phyloP scores from a whole-genome alignment of 1,140 invertebrate species.

The Varroa destructor region DNA sequence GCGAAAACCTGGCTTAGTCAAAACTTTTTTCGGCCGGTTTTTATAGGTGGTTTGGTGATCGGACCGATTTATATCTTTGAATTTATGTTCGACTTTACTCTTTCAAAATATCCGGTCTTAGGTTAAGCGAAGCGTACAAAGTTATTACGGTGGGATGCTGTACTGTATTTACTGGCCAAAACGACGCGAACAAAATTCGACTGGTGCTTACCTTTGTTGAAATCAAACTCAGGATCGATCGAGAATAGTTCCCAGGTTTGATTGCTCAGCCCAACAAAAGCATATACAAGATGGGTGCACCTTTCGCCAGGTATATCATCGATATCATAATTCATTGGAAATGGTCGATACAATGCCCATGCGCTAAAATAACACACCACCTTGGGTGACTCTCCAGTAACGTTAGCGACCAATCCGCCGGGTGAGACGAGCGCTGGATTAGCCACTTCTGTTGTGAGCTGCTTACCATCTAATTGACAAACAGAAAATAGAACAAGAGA shows the following conservation, averaged over 20 bases:
- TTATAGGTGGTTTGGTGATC: too few species aligned
- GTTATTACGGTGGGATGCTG: neutral
- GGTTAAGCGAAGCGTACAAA: neutral
- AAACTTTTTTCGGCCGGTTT: too few species aligned
- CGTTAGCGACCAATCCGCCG: neutral
- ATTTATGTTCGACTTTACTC: too few species aligned
- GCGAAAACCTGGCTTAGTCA: too few species aligned
- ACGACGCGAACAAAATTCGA: neutral
- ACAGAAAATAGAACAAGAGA: too few species aligned
- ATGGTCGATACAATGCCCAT: conserved; percentile 75
- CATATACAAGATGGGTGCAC: conserved; percentile 75
- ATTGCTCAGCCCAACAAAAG: conserved; percentile 72
- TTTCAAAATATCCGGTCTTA: too few species aligned
- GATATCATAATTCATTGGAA: conserved; percentile 60
- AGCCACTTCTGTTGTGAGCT: neutral
- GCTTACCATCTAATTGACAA: conserved; percentile 1
- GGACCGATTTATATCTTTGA: too few species aligned
- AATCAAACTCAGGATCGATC: conserved; percentile 54
- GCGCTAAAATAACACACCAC: conserved; percentile 36
- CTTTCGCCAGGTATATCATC: conserved; percentile 65
- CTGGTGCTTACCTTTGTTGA: conserved; percentile 33
- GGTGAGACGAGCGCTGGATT: too few species aligned
- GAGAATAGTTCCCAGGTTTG: conserved; percentile 59
- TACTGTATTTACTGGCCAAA: neutral
- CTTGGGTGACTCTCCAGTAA: conserved; percentile 30